Evolutionary conservation across 1,140 invertebrate species (phyloP), one percentile per base, ranked within the genome.

Genomic region (Hyles vespertilio): DNA sequence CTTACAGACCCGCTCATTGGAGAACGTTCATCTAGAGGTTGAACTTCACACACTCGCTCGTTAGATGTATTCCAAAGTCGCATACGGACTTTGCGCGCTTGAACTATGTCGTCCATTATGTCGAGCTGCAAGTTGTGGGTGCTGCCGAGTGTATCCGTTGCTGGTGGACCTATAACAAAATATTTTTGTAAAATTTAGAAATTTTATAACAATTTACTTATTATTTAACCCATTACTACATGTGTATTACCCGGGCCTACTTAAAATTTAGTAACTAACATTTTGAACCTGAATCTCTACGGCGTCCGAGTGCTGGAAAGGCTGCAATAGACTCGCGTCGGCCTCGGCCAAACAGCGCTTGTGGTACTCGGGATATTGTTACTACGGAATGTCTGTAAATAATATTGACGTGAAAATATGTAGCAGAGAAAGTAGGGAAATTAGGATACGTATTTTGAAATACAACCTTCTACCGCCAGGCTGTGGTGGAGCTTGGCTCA

Each of bases 31-130:
- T 95, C 94, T 2, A 95, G 70, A 0, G 94, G 92, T 68, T 95
- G 94, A 1, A 96, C 93, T 78, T 96, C 95, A 76, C 94, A 95
- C 1, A 96, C 92, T 60, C 93, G 92, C 79, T 96, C 95, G 59
- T 91, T 93, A 52, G 94, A 93, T 3, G 94, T 95, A 51, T 94
- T 95, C 93, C 94, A 96, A 74, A 96, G 92, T 81, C 94, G 95
- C 90, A 96, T 92, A 48, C 93, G 90, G 0, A 94, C 95, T 90
- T 96, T 96, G 46, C 94, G 90, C 1, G 94, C 93, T 76, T 95
- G 94, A 22, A 96, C 93, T 44, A 96, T 96, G 72, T 96, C 94
- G 69, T 96, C 95, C 95, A 96, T 96, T 58, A 96, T 96, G 71
- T 96, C 95, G 57, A 96, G 86, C 70, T 96, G 94, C 12, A 96